Conservation (phyloP, 2,113 vertebrate species). For the Gnathonemus echidnorhynchus region DNA sequence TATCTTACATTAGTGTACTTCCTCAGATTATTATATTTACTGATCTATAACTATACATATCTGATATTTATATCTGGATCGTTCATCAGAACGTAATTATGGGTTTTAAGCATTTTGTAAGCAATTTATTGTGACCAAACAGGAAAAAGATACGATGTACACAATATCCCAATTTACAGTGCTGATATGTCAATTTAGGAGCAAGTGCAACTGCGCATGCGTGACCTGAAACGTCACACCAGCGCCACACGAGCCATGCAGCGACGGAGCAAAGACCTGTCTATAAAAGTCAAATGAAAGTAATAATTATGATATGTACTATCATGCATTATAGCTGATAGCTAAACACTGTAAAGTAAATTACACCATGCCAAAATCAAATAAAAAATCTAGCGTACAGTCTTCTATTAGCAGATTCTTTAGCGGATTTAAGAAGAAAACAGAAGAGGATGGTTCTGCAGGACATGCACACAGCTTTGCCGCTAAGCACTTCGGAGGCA, state of each 20-base stretch:
- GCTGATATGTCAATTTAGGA: neutral
- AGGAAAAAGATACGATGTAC: neutral
- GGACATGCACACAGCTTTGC: conserved; percentile 21
- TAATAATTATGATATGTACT: neutral
- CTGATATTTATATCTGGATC: neutral
- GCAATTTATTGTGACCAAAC: neutral
- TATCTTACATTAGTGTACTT: neutral
- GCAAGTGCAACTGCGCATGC: neutral
- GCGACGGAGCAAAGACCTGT: neutral
- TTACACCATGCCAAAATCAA: conserved; percentile 37
- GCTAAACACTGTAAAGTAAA: neutral
- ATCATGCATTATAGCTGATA: neutral
- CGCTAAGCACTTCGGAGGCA: conserved; percentile 27
- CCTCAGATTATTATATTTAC: neutral
- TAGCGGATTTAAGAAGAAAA: conserved; percentile 23
- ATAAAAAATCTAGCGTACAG: conserved; percentile 46
- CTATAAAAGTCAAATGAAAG: neutral
- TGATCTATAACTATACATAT: neutral
- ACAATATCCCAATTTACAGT: neutral
- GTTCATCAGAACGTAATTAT: neutral
- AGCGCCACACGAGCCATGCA: conserved; percentile 28
- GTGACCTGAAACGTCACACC: conserved; percentile 22
- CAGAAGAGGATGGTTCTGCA: neutral
- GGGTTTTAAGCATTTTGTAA: neutral
- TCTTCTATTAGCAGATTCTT: conserved; percentile 72